Evolutionary conservation across 2,113 vertebrate genomes (phyloP).

Genomic region (Peucedramus taeniatus): DNA sequence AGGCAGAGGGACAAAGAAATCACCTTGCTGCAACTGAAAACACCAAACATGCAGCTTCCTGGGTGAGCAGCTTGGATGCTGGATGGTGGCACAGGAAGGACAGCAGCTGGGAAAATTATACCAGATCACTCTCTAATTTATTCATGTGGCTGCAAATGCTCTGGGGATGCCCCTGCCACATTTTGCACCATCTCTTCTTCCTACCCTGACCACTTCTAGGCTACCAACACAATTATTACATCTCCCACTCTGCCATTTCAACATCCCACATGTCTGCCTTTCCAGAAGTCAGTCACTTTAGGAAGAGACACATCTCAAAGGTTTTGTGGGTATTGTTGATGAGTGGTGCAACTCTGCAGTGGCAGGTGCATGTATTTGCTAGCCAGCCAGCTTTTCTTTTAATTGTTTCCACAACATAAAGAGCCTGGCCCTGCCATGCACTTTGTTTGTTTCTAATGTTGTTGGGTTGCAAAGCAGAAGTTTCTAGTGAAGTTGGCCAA

Average conservation of each 20-base stretch:
- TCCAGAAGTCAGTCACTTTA: neutral
- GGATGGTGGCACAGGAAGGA: neutral
- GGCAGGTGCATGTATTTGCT: neutral
- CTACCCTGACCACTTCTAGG: neutral
- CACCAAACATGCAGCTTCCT: neutral
- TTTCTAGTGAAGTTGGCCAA: neutral
- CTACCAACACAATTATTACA: neutral
- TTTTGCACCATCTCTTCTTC: neutral
- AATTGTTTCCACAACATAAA: neutral
- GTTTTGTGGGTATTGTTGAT: neutral
- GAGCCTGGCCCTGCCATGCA: neutral
- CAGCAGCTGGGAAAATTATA: neutral
- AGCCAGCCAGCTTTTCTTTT: neutral
- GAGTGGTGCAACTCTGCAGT: neutral
- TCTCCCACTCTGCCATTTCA: neutral
- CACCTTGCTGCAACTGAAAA: accelerated
- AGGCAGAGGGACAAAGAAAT: neutral
- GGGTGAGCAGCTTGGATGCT: neutral
- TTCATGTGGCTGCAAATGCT: neutral
- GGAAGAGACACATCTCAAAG: neutral
- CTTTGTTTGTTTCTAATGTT: neutral
- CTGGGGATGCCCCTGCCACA: accelerated
- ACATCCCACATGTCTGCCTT: neutral
- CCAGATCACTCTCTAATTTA: neutral
- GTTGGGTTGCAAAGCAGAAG: neutral